Conservation (phyloP, 2,888 invertebrate species). For the Callinectes sapidus region DNA sequence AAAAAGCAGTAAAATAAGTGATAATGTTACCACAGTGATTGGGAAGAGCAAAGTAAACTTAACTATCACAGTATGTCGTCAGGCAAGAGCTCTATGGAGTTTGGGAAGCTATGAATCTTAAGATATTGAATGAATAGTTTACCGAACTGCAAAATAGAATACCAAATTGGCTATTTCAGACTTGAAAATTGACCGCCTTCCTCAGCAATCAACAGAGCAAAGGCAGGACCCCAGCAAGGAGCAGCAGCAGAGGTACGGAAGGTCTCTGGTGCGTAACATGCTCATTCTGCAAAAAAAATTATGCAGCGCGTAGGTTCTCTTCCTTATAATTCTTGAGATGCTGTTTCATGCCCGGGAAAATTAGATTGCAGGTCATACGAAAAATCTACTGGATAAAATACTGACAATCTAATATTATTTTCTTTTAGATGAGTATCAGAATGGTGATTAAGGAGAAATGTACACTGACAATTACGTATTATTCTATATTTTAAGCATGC, state of each 20-base stretch:
- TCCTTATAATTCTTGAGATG: too few species aligned
- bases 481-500: too few species aligned
- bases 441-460: too few species aligned
- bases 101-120: constrained; percentile 60
- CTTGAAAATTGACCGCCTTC: constrained; percentile 12
- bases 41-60: background rate
- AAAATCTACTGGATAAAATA: too few species aligned
- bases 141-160: constrained; percentile 49
- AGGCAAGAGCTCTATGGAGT: constrained; percentile 44
- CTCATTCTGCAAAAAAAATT: too few species aligned
- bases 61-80: constrained; percentile 4
- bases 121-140: constrained; percentile 62
- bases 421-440: too few species aligned
- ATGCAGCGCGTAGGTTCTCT: too few species aligned
- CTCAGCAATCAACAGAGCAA: background rate
- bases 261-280: background rate
- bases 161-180: constrained; percentile 39
- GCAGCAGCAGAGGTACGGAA: background rate
- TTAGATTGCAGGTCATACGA: too few species aligned
- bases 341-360: too few species aligned
- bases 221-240: background rate
- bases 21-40: too few species aligned
- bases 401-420: too few species aligned
- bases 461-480: too few species aligned
- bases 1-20: background rate